Conservation (phyloP, 2,888 invertebrate genomes). For the Drosophila anceps region DNA sequence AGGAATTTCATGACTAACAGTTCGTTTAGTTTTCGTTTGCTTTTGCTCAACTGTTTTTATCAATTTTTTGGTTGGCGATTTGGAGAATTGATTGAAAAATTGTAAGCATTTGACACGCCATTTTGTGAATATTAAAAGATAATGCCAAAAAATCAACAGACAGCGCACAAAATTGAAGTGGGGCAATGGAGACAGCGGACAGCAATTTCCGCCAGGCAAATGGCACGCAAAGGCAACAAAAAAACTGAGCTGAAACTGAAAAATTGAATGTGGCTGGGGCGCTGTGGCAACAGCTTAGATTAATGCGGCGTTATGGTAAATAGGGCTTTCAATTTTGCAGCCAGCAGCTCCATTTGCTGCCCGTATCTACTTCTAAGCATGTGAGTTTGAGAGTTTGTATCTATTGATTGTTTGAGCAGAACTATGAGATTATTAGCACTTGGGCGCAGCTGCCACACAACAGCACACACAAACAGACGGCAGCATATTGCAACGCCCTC, state of each 20-base stretch:
- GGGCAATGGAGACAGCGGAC: neutral
- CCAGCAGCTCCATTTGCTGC: slow-evolving; percentile 15
- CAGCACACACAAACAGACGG: slow-evolving; percentile 24
- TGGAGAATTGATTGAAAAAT: slow-evolving; percentile 73
- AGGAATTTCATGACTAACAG: slow-evolving; percentile 14
- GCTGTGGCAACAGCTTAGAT: slow-evolving; percentile 71
- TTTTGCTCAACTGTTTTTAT: no score
- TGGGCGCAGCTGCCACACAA: slow-evolving; percentile 76
- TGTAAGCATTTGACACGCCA: slow-evolving; percentile 75
- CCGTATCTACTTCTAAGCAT: slow-evolving; percentile 12
- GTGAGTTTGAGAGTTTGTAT: slow-evolving; percentile 29
- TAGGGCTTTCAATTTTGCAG: slow-evolving; percentile 60
- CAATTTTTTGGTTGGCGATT: slow-evolving; percentile 21
- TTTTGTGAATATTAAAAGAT: slow-evolving; percentile 79
- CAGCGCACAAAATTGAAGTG: neutral
- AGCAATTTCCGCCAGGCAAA: slow-evolving; percentile 47
- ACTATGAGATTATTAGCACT: slow-evolving; percentile 83
- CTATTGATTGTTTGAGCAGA: slow-evolving; percentile 72
- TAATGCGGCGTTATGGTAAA: slow-evolving; percentile 61
- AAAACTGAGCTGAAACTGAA: neutral
- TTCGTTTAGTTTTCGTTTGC: slow-evolving; percentile 20
- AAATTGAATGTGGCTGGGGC: slow-evolving; percentile 29
- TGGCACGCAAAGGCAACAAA: slow-evolving; percentile 27
- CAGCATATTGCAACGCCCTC: slow-evolving; percentile 61
- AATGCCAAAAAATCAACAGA: slow-evolving; percentile 74